Evolutionary conservation across 2,113 vertebrate species (phyloP), one percentile per base, ranked within the genome.

Genomic region (Melanostigma gelatinosum): DNA sequence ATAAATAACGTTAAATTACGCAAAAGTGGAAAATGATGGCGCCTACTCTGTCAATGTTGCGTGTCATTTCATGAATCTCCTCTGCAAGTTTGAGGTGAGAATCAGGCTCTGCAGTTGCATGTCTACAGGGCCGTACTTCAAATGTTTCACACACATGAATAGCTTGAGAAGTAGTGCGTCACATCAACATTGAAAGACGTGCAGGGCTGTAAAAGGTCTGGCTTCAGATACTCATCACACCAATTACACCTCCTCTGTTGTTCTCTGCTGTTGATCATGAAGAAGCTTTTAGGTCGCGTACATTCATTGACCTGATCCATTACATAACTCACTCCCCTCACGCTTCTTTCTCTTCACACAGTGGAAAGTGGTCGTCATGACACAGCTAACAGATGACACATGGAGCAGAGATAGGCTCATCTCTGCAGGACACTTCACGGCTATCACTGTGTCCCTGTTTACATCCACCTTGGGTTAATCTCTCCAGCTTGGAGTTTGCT

Each of bases 401-500:
- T 40, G 58, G 50, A 64, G 63, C 4, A 36, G 11, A 16, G 15
- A 48, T 6, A 18, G 46, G 46, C 16, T 72, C 63, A n/a, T 75
- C 18, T 2, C 34, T 52, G 62, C 29, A 32, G 73, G 50, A 38
- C 11, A 55, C 78, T 54, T 86, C 84, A 63, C 68, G 60, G 80
- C 84, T 20, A 15, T 75, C 62, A 6, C 48, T 63, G 42, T 72
- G 66, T 65, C 62, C 75, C 80, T 85, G 75, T 85, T 87, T 79
- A 74, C 72, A 75, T 63, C 44, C 48, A 61, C 63, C 22, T 75
- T 38, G 9, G 52, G 42, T 64, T 69, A 64, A 66, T 77, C 58
- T 61, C 57, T 83, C 57, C 38, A 58, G 73, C 18, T 40, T 62
- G 42, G 1, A 34, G 15, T 63, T 57, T 74, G 52, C 13, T 32